Conservation (phyloP, 1,140 invertebrate genomes). For the Neodiprion virginianus region DNA sequence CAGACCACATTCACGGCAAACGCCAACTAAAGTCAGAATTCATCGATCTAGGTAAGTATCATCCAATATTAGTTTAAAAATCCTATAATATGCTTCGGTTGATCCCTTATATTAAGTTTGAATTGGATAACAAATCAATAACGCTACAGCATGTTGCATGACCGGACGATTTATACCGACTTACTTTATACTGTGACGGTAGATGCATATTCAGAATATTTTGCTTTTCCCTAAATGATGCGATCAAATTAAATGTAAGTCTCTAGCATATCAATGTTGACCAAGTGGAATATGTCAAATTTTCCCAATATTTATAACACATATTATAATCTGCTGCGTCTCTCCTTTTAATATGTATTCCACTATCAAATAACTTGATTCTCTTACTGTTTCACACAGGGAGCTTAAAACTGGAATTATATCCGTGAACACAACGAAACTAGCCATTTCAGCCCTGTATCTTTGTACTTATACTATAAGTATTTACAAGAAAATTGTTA, state of each 20-base stretch:
- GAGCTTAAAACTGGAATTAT: not conserved
- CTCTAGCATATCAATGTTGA: no score
- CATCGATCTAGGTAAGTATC: conserved; percentile 46
- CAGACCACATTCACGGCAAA: conserved; percentile 54
- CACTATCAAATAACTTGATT: no score
- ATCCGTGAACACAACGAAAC: not conserved
- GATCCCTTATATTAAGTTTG: not conserved
- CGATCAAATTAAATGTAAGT: no score
- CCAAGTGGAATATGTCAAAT: not conserved
- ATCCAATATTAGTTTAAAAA: not conserved
- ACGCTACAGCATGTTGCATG: conserved; percentile 36
- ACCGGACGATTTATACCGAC: conserved; percentile 22
- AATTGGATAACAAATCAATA: conserved; percentile 16
- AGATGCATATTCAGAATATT: not conserved
- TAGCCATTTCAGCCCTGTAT: not conserved
- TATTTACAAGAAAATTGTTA: conserved; percentile 21
- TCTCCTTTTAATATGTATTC: no score
- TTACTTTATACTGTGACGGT: not conserved
- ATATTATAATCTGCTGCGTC: no score
- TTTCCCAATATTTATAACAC: not conserved
- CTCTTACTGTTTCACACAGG: not conserved
- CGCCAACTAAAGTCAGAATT: conserved; percentile 42
- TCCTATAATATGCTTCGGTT: not conserved
- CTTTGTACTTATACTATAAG: conserved; percentile 6
- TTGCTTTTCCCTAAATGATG: not conserved